Evolutionary conservation across 2,113 vertebrate genomes (phyloP).

Genomic region (Echinops telfairi): DNA sequence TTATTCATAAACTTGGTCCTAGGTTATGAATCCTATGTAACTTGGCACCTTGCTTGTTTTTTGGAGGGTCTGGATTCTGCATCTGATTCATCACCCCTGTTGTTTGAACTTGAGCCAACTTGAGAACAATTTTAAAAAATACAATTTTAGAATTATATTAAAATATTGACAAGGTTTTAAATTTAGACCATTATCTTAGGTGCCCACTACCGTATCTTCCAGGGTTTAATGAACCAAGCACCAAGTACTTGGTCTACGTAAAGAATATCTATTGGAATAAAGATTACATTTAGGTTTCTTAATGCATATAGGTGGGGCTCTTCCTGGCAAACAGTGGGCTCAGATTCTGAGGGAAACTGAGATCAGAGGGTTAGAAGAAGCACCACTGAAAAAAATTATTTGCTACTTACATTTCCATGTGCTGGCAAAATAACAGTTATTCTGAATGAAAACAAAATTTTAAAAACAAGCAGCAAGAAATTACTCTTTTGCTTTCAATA

Average conservation of each 20-base stretch:
- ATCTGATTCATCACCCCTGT: too few species aligned
- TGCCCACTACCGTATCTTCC: not conserved
- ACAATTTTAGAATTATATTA: not conserved
- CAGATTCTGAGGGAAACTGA: not conserved
- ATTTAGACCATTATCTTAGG: not conserved
- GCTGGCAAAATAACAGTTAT: not conserved
- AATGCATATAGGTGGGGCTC: not conserved
- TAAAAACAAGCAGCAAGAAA: not conserved
- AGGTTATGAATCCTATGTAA: too few species aligned
- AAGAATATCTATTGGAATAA: not conserved
- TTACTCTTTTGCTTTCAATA: slow-evolving; percentile 7
- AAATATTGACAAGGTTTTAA: slow-evolving; percentile 13
- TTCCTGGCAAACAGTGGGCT: not conserved
- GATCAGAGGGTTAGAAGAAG: slow-evolving; percentile 1
- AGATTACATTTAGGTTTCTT: not conserved
- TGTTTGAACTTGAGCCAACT: too few species aligned
- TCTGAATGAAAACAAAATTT: slow-evolving; percentile 21
- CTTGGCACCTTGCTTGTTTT: too few species aligned
- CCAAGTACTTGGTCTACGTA: not conserved
- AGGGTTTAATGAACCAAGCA: not conserved
- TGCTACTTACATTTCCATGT: not conserved
- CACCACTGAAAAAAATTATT: not conserved
- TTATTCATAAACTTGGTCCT: not conserved
- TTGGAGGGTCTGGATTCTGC: too few species aligned
- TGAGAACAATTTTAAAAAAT: not conserved